Conservation (phyloP, 1,140 invertebrate genomes). For the Drosophila auraria region DNA sequence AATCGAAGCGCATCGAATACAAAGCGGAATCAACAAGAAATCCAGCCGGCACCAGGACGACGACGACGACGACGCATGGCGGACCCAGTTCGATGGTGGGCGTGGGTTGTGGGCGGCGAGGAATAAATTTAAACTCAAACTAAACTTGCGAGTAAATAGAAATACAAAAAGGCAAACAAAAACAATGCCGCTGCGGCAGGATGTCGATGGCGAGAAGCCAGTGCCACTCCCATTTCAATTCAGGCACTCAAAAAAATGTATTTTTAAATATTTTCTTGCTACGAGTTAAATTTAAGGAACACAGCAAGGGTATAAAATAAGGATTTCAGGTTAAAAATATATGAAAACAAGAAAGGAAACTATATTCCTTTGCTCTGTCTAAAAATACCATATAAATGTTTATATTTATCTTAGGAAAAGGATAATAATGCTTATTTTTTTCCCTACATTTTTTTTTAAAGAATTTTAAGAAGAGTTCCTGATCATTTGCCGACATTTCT, state of each 20-base stretch:
- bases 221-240: conserved; percentile 18
- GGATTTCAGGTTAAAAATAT: no score
- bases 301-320: no score
- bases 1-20: conserved; percentile 19
- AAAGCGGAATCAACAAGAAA: conserved; percentile 55
- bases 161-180: conserved; percentile 83
- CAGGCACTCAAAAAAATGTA: not conserved
- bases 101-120: conserved; percentile 20
- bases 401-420: no score
- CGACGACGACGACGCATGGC: conserved; percentile 56
- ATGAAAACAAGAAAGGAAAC: no score
- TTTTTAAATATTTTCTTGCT: not conserved
- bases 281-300: no score
- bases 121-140: conserved; percentile 84
- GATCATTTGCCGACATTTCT: not conserved
- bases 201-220: conserved; percentile 28
- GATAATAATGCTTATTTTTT: no score
- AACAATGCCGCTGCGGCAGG: conserved; percentile 64
- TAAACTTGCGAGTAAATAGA: conserved; percentile 82
- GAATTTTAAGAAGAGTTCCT: no score
- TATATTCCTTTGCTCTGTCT: no score
- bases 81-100: not conserved
- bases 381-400: no score
- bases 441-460: not conserved
- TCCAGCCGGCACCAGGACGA: conserved; percentile 26